Base-by-base conservation (phyloP, 2,113 vertebrate species). In the Numida meleagris region DNA sequence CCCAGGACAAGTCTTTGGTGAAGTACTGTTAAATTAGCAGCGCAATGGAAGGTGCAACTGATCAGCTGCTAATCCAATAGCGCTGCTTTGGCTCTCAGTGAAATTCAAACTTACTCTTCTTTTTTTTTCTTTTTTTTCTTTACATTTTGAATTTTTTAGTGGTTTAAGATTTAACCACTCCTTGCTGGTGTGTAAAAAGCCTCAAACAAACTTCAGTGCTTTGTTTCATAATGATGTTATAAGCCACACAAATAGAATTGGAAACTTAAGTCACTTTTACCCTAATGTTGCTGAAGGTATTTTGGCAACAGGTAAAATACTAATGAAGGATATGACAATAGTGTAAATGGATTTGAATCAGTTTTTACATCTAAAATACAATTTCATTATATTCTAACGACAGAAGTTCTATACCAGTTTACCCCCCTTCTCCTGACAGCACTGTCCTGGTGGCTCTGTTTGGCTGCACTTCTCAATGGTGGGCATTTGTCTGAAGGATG, bases 401-500 rank as follows among this genome's bases (percentile, higher is more conserved):
- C 33, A 73, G 43, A 84, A 93, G 34, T 68, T 63, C 31, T 86
- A 3, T 38, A 75, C 5, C 33, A 51, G 14, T 55, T 88, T 88
- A 14, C 4, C 3, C 82, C 8, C 20, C 4, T 80, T 82, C 4
- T 77, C 10, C 50, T 58, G 33, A 17, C 31, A 58, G n/a, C 31
- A n/a, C 55, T 58, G 33, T 66, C 38, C n/a, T 63, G 4, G 10
- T 89, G 40, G 45, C 40, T 81, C 23, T 1, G 3, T 62, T 75
- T 79, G n/a, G 21, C 72, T 84, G 15, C 27, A 73, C 5, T 4
- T 92, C 61, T 83, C 33, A 95, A 27, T 36, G 68, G 21, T 27
- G 71, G 71, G 24, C 20, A 46, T 87, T 97, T 94, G 74, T 86
- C 73, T 88, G 43, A 89, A 96, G 90, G 85, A 36, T 85, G 38